phyloP scores from a whole-genome alignment of 2,888 invertebrate species.

The Seira sanloemensis region DNA sequence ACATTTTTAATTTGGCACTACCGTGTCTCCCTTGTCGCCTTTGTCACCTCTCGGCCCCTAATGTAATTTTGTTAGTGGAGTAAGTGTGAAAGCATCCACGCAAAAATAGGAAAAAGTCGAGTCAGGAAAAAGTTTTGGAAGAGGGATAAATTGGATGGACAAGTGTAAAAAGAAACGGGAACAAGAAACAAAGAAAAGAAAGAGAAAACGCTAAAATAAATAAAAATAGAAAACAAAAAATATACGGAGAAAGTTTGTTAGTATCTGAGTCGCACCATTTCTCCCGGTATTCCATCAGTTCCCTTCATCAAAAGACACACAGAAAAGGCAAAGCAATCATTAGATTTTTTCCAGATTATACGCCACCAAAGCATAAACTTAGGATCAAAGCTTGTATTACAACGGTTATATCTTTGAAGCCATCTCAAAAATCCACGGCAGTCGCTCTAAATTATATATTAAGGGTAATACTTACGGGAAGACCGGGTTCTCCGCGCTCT shows the following conservation, averaged over 20 bases:
- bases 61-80: constrained; percentile 38
- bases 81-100: too few relatives aligned
- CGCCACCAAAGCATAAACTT: neutral
- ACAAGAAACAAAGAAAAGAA: constrained; percentile 21
- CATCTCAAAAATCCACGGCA: too few relatives aligned
- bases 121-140: neutral
- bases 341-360: constrained; percentile 20
- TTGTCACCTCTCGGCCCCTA: constrained; percentile 64
- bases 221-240: constrained; percentile 37
- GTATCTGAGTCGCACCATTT: constrained; percentile 82
- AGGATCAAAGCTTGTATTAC: too few relatives aligned
- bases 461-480: constrained; percentile 86
- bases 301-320: constrained; percentile 80
- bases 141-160: neutral
- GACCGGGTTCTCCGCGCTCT: constrained; percentile 90
- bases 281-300: constrained; percentile 94
- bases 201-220: constrained; percentile 2
- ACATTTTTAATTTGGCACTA: too few relatives aligned
- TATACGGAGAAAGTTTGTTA: constrained; percentile 34
- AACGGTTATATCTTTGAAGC: too few relatives aligned
- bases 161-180: neutral
- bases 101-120: too few relatives aligned
- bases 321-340: constrained; percentile 35
- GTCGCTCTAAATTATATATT: neutral
- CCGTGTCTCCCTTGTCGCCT: constrained; percentile 57